phyloP scores from a whole-genome alignment of 2,888 invertebrate species.

The Aphidoletes aphidimyza region DNA sequence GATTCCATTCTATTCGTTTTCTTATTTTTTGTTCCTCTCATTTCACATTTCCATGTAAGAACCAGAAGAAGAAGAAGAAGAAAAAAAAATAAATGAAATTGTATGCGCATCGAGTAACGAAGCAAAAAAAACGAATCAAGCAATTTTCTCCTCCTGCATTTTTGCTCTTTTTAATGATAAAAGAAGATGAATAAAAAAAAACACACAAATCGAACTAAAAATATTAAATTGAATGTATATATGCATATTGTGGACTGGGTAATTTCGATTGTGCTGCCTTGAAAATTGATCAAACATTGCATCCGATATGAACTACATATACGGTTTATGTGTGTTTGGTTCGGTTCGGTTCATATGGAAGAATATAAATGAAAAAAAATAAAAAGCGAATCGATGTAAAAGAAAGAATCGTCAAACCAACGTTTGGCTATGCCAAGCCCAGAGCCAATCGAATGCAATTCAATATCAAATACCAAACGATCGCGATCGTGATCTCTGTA shows the following conservation, averaged over 20 bases:
- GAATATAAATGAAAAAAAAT: no score
- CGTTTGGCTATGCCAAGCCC: not conserved
- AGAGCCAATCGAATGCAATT: not conserved
- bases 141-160: not conserved
- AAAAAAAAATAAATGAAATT: not conserved
- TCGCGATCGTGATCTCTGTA: conserved; percentile 30
- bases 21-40: no score
- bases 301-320: conserved; percentile 22
- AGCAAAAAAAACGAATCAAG: not conserved
- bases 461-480: not conserved
- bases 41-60: not conserved
- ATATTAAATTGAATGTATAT: not conserved
- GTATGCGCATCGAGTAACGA: not conserved
- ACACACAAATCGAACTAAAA: not conserved
- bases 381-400: no score
- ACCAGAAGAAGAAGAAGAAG: not conserved
- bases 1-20: not conserved
- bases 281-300: not conserved
- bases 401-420: not conserved
- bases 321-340: no score
- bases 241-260: conserved; percentile 15
- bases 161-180: not conserved
- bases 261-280: not conserved
- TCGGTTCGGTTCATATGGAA: not conserved
- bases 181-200: no score